Evolutionary conservation across 2,797 vertebrate genomes (phyloP).

Genomic region (Acrocephalus scirpaceus): DNA sequence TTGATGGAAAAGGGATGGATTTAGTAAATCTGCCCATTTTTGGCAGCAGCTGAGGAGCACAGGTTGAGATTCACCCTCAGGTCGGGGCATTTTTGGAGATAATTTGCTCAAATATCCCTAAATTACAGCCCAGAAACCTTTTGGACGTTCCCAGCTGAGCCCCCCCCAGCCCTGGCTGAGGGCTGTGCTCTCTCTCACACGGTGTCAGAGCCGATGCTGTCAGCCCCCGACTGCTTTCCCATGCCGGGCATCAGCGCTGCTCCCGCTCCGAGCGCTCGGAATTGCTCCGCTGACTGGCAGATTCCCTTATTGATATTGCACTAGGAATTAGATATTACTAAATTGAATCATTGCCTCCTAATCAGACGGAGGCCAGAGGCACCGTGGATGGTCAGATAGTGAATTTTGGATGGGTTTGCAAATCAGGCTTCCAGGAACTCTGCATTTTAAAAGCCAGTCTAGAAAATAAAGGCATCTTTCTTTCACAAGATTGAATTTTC

Average conservation of each 20-base stretch:
- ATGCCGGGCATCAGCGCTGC: not conserved
- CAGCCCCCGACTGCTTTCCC: not conserved
- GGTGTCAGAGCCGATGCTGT: not conserved
- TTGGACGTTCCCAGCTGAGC: not conserved
- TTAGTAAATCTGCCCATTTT: not conserved
- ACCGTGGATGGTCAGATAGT: not conserved
- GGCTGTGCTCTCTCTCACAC: not conserved
- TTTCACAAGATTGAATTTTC: not conserved
- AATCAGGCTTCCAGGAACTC: not conserved
- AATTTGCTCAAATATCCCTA: not conserved
- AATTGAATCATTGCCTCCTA: not conserved
- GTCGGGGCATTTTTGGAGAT: not conserved
- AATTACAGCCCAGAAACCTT: not conserved
- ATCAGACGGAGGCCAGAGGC: not conserved
- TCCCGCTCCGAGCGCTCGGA: not conserved
- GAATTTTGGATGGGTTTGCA: not conserved
- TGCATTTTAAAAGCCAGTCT: not conserved
- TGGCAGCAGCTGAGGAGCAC: not conserved
- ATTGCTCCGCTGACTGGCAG: not conserved
- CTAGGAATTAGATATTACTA: not conserved
- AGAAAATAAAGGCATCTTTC: not conserved
- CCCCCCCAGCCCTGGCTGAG: not conserved
- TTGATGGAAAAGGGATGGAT: not conserved
- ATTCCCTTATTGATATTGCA: not conserved
- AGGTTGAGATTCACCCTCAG: not conserved